A percentile compares a stretch with the other conserved stretches of the same genome.
These are phyloP conservation scores for Bolinopsis microptera DNA, from an alignment of 37 sponge, comb jelly and placozoan species.

Conservation along the genomic window DNA sequence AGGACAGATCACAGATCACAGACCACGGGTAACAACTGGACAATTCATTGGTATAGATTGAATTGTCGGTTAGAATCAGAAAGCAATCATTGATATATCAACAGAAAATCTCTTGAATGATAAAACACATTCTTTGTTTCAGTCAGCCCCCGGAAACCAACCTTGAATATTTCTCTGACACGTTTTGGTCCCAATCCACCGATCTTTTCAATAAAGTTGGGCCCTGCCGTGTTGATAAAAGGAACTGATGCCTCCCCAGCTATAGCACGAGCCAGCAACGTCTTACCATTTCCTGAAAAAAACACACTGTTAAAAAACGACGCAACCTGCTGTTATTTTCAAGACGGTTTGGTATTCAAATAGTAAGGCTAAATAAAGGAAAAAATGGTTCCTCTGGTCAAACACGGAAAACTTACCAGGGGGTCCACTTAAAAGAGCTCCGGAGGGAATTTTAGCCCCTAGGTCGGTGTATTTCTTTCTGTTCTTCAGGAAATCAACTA, in stretches of 20 bases:
- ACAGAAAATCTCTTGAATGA: too few species aligned
- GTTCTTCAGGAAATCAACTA: constrained; percentile 45
- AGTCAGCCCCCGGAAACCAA: neutral
- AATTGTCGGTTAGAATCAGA: too few species aligned
- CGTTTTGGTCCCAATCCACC: constrained; percentile 49
- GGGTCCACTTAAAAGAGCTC: constrained; percentile 35
- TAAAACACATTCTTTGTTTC: neutral
- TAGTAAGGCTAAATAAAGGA: too few species aligned
- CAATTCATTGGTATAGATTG: too few species aligned
- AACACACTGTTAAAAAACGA: neutral
- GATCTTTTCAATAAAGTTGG: constrained; percentile 49
- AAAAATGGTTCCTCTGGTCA: too few species aligned
- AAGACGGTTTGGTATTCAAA: too few species aligned
- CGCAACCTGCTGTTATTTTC: too few species aligned
- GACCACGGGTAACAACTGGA: too few species aligned
- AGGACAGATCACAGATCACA: too few species aligned
- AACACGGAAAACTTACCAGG: too few species aligned
- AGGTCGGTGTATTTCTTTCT: constrained; percentile 47
- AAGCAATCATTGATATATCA: too few species aligned
- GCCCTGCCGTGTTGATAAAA: neutral
- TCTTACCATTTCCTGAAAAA: constrained; percentile 57
- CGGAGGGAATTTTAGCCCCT: constrained; percentile 61
- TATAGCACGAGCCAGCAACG: constrained; percentile 23
- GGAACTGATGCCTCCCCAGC: constrained; percentile 43
- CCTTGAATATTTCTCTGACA: constrained; percentile 49